Base-by-base conservation (phyloP, 2,113 vertebrate species). In the Rhinichthys klamathensis region DNA sequence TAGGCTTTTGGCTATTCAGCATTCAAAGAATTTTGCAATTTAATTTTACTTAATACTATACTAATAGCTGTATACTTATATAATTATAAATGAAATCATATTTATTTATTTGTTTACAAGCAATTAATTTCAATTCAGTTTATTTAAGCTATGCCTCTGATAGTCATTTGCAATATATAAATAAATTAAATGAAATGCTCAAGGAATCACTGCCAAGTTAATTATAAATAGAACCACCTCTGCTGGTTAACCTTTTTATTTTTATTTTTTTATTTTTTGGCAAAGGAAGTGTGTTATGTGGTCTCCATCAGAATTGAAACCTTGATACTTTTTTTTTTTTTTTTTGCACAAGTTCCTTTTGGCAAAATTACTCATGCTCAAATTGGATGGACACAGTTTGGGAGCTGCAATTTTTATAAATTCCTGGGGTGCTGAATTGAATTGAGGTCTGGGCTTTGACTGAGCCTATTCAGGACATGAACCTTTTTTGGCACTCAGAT, bases 401-500 rank as follows among this genome's bases (percentile, higher is more conserved):
- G 25, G 35, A 80, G 8, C 16, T 16, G 32, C 58, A 32, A 51
- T 32, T 54, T 30, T 21, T 54, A 30, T 54, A 76, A 25, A 76
- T 54, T 76, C 0, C 16, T 32, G 27, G 74, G 35, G 16, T 80
- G 56, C 77, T 61, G 7, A 61, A 65, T 46, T 44, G 13, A 80
- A 46, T 63, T 80, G 2, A 38, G n/a, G 3, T 44, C 38, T 46
- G 38, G 32, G 6, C 21, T 80, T 65, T 80, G 6, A 63, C 78
- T 63, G 35, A 27, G n/a, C 38, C n/a, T 63, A 25, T 21, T 63
- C 0, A 0, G 35, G 35, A 63, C n/a, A n/a, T 63, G 6, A 18
- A 46, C 54, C 41, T 41, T 58, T 65, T 81, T 81, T 51, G 79
- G n/a, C 38, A 25, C 25, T 81, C 16, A 32, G 25, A 46, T 80